phyloP scores from a whole-genome alignment of 2,888 invertebrate genomes.

The Micropterix aruncella region DNA sequence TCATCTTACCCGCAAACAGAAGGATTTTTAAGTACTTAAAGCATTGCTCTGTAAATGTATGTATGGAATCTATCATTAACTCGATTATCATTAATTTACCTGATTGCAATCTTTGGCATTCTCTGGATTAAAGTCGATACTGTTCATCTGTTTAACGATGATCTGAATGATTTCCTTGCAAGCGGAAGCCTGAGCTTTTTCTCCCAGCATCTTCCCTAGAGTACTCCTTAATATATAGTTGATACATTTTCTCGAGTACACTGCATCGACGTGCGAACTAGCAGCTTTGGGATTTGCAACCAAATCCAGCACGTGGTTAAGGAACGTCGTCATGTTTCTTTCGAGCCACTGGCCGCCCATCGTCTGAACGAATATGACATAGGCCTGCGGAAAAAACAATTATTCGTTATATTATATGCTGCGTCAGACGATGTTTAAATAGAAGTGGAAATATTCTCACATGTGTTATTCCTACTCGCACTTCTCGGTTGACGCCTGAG shows the following conservation, averaged over 20 bases:
- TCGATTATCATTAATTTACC: conserved; percentile 16
- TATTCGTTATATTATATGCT: not conserved
- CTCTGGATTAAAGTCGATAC: conserved; percentile 84
- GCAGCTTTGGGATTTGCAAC: conserved; percentile 94
- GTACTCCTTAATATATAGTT: conserved; percentile 87
- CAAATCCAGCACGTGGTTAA: conserved; percentile 83
- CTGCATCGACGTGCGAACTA: conserved; percentile 93
- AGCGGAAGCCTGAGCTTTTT: conserved; percentile 92
- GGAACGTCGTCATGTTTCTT: conserved; percentile 70
- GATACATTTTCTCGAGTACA: conserved; percentile 94
- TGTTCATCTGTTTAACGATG: conserved; percentile 89
- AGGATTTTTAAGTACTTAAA: too few relatives aligned
- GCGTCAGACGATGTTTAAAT: too few relatives aligned
- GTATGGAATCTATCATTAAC: too few relatives aligned
- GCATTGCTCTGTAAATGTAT: too few relatives aligned
- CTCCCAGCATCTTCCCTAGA: conserved; percentile 87
- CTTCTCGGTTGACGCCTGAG: conserved; percentile 86
- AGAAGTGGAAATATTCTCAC: conserved; percentile 37
- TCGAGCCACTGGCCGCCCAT: conserved; percentile 94
- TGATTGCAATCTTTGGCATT: conserved; percentile 83
- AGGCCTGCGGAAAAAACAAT: conserved; percentile 53
- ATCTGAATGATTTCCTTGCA: conserved; percentile 88
- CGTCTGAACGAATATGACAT: conserved; percentile 87
- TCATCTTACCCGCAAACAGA: too few relatives aligned
- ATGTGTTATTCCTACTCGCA: conserved; percentile 94